Evolutionary conservation across 2,888 invertebrate species (phyloP), one percentile per base, ranked within the genome.

Genomic region (Megamerina dolium): DNA sequence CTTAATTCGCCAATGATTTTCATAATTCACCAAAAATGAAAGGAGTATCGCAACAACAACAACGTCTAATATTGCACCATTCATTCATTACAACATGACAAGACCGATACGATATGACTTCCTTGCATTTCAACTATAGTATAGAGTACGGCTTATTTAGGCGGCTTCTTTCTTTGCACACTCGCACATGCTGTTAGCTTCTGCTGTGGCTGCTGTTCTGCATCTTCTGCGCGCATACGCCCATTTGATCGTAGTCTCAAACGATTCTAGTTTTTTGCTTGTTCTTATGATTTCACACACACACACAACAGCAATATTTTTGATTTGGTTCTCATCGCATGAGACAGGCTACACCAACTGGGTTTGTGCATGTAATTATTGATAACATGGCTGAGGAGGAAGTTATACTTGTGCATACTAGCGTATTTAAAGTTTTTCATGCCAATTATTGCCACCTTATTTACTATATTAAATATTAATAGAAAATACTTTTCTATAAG

Each of bases 1-100:
- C 60, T 65, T 62, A 63, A 64, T 64, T 63, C 50, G 60, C n/a
- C 63, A 65, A 57, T 63, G 66, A 65, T 65, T 63, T 64, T 63
- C 64, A 63, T 63, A 63, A 63, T 65, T 63, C 66, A 63, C 60
- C 66, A 43, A 26, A 32, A 16, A 31, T 32, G 32, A 14, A 31
- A 19, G 23, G 10, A 3, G 16, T 35, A 36, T 23, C 37, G 37
- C 32, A 26, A 32, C 43, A 31, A 37, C 32, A 37, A 21, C 23
- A 23, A 14, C 23, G 16, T 14, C 14, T 10, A 16, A 10, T 31
- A 1, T 13, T n/a, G 31, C 14, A 13, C n/a, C n/a, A n/a, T n/a
- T n/a, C n/a, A n/a, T n/a, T n/a, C n/a, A n/a, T n/a, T n/a, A n/a
- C n/a, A n/a, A n/a, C n/a, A n/a, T n/a, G n/a, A n/a, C n/a, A n/a